Evolutionary conservation across 92 coral and sea anemone species (phyloP).

Genomic region (Isaurus tuberculatus): DNA sequence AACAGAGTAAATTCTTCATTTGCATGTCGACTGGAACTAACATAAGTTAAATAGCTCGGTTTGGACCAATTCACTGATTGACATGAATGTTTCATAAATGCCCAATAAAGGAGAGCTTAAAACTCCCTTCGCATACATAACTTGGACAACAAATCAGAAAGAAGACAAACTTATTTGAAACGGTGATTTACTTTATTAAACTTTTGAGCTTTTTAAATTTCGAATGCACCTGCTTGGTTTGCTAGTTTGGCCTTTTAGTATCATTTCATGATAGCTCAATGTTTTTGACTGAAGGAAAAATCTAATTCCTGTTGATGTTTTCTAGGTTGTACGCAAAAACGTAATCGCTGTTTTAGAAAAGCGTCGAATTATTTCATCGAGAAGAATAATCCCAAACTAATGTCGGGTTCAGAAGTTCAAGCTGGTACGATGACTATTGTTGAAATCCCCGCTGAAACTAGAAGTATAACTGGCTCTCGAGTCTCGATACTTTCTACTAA

Average conservation of each 20-base stretch:
- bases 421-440: background rate
- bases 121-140: background rate
- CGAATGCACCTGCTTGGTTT: too few relatives aligned
- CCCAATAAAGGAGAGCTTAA: background rate
- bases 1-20: background rate
- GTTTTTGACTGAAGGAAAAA: background rate
- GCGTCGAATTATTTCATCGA: background rate
- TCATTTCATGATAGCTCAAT: too few relatives aligned
- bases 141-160: background rate
- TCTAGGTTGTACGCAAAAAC: background rate
- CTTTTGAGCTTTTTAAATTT: background rate
- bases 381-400: background rate
- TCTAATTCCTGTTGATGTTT: too few relatives aligned
- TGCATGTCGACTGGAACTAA: background rate
- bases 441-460: background rate
- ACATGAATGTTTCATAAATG: background rate
- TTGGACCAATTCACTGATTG: background rate
- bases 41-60: background rate
- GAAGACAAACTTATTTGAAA: background rate
- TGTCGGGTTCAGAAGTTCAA: background rate
- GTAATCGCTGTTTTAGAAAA: background rate
- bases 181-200: background rate
- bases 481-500: slow-evolving; percentile 26
- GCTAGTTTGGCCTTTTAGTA: too few relatives aligned
- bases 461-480: slow-evolving; percentile 1